A percentile compares a stretch with the other conserved stretches of the same genome.
Conservation (phyloP, 1,140 invertebrate species). For the Drosophila pectinifera region DNA sequence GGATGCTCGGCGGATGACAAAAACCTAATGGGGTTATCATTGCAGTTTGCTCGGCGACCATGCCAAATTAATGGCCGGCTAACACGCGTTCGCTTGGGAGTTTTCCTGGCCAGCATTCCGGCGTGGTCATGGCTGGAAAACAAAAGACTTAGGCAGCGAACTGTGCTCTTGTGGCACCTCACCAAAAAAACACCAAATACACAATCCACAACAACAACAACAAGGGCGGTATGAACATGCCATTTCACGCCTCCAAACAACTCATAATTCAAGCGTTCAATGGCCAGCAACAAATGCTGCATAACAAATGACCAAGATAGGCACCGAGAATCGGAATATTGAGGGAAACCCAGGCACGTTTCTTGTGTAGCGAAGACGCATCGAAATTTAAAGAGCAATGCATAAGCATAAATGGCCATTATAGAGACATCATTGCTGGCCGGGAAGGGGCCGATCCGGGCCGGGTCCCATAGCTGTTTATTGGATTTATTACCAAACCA, state of each 20-base stretch:
- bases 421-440: slow-evolving; percentile 65
- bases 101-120: slow-evolving; percentile 31
- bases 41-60: slow-evolving; percentile 53
- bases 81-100: slow-evolving; percentile 57
- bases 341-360: slow-evolving; percentile 58
- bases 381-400: slow-evolving; percentile 82
- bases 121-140: slow-evolving; percentile 52
- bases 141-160: slow-evolving; percentile 79
- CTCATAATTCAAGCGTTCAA: slow-evolving; percentile 78
- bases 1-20: slow-evolving; percentile 46
- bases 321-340: slow-evolving; percentile 5
- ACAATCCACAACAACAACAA: slow-evolving; percentile 2
- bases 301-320: slow-evolving; percentile 73
- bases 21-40: slow-evolving; percentile 48
- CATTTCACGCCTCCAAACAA: slow-evolving; percentile 81
- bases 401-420: slow-evolving; percentile 80
- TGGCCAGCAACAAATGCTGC: slow-evolving; percentile 68
- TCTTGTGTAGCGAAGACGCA: slow-evolving; percentile 74
- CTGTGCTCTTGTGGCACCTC: slow-evolving; percentile 42
- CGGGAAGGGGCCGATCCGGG: background rate
- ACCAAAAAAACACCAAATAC: slow-evolving; percentile 13
- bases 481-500: slow-evolving; percentile 55
- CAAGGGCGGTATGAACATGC: slow-evolving; percentile 69
- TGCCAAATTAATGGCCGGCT: slow-evolving; percentile 54
- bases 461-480: slow-evolving; percentile 22